phyloP scores from a whole-genome alignment of 1,140 invertebrate species.

The Psilanteris sp. region DNA sequence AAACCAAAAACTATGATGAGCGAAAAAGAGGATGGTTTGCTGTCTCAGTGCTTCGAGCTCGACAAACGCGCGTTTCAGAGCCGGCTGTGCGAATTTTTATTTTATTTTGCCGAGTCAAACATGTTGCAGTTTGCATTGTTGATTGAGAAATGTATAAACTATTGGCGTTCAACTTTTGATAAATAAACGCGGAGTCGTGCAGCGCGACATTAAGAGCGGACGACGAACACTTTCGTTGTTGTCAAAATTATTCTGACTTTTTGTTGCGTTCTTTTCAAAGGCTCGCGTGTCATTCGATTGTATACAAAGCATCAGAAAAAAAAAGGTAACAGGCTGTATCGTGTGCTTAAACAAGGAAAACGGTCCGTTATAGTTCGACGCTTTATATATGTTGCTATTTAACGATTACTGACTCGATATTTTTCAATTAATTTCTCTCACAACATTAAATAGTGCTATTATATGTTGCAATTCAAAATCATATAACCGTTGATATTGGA shows the following conservation, averaged over 20 bases:
- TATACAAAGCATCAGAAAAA: no score
- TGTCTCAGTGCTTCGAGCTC: slow-evolving; percentile 22
- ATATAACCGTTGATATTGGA: no score
- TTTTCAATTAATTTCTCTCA: no score
- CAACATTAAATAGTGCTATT: no score
- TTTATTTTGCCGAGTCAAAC: slow-evolving; percentile 36
- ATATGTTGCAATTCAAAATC: no score
- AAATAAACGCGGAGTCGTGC: slow-evolving; percentile 20
- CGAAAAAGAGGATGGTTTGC: slow-evolving; percentile 45
- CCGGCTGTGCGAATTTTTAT: no score
- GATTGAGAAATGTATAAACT: slow-evolving; percentile 33
- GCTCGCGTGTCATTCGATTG: not conserved
- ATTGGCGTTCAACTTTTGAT: slow-evolving; percentile 24
- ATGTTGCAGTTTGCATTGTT: slow-evolving; percentile 16
- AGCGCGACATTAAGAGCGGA: slow-evolving; percentile 15
- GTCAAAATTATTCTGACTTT: slow-evolving; percentile 17
- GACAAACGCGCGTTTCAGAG: slow-evolving; percentile 29
- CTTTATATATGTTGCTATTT: no score
- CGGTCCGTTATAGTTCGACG: no score
- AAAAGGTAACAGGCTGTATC: no score
- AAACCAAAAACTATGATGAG: slow-evolving; percentile 46
- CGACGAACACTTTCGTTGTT: slow-evolving; percentile 7
- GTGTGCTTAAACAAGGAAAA: no score
- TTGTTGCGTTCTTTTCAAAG: slow-evolving; percentile 15
- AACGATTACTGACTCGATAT: no score